Percentiles rank a stretch among this genome's conserved stretches.
These are phyloP conservation scores for Mimachlamys varia DNA, from an alignment of 2,888 invertebrate genomes.

Conservation along the genomic window DNA sequence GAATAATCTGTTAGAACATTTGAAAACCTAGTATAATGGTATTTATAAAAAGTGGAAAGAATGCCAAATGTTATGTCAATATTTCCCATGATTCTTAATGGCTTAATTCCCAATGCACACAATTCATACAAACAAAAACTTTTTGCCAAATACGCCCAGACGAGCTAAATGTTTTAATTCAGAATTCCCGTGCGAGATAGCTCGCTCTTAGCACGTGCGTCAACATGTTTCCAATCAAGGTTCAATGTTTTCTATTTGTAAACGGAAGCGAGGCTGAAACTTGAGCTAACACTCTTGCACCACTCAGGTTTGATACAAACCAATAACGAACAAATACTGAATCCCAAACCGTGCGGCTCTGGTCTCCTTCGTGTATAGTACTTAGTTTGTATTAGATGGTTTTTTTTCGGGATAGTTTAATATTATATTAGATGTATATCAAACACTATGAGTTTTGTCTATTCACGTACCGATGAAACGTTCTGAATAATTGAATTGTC, in stretches of 20 bases:
- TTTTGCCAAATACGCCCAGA: conserved; percentile 1
- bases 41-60: background rate
- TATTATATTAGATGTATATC: too few relatives aligned
- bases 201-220: background rate
- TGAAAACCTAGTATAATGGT: background rate
- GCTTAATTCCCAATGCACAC: background rate
- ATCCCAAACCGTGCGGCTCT: background rate
- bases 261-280: background rate
- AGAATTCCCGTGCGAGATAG: background rate
- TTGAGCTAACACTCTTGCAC: background rate
- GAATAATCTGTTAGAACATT: background rate
- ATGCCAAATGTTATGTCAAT: conserved; percentile 15
- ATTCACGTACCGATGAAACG: too few relatives aligned
- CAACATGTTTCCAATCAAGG: conserved; percentile 19
- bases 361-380: too few relatives aligned
- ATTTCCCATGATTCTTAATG: background rate
- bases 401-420: too few relatives aligned
- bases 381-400: too few relatives aligned
- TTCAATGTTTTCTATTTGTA: background rate
- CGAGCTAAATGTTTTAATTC: background rate
- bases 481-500: too few relatives aligned
- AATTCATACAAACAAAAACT: background rate
- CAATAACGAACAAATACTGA: background rate
- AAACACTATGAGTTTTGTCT: too few relatives aligned
- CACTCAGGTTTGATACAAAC: conserved; percentile 15